A percentile compares a stretch with the other conserved stretches of the same genome.
These are phyloP conservation scores for Pteronotus mesoamericanus DNA, from an alignment of 2,797 vertebrate genomes.

Conservation along the genomic window DNA sequence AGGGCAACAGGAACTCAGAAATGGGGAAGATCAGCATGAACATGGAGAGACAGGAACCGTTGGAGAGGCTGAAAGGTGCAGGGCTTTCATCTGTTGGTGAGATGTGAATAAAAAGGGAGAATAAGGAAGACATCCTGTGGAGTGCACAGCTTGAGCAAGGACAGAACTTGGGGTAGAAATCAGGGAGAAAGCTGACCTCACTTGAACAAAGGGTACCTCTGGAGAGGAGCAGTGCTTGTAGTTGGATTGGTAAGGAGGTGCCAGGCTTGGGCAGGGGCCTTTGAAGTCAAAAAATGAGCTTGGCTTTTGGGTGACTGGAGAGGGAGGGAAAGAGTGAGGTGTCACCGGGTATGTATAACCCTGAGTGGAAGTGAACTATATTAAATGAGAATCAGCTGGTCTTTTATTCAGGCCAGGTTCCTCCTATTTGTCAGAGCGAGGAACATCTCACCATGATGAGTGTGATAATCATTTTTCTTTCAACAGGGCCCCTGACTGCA, in stretches of 20 bases:
- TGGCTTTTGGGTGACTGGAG: neutral
- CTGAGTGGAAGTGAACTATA: neutral
- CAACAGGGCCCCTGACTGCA: neutral
- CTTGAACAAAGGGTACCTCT: neutral
- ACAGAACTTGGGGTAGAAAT: neutral
- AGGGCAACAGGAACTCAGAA: neutral
- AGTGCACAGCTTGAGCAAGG: neutral
- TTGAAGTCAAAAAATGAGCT: neutral
- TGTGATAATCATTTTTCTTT: neutral
- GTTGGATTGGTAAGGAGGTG: neutral
- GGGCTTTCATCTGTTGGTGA: neutral
- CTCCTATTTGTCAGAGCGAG: neutral
- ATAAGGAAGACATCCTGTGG: neutral
- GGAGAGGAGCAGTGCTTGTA: neutral
- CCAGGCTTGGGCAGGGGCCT: neutral
- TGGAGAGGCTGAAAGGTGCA: neutral
- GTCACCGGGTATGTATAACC: neutral
- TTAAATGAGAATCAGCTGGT: neutral
- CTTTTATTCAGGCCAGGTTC: neutral
- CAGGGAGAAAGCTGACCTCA: neutral
- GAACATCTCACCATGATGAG: neutral
- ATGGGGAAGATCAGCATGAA: neutral
- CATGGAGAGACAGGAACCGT: neutral
- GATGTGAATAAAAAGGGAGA: neutral
- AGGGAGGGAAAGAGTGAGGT: neutral